phyloP scores from a whole-genome alignment of 1,140 invertebrate species.

The Achroia grisella region DNA sequence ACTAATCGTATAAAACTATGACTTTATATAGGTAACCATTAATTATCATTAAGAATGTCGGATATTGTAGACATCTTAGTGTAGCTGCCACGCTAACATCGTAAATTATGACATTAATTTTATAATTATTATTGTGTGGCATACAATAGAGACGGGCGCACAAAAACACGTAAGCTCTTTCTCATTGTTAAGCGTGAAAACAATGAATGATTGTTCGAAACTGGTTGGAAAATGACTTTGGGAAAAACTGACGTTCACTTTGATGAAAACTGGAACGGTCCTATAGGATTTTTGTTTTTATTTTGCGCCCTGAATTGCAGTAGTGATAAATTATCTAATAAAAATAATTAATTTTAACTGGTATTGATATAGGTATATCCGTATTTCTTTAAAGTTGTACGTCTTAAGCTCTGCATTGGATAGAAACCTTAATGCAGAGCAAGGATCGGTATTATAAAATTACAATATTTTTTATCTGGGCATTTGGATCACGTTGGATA shows the following conservation, averaged over 20 bases:
- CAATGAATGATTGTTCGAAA: conserved; percentile 29
- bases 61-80: conserved; percentile 45
- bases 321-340: no score
- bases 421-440: no score
- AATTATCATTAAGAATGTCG: conserved; percentile 63
- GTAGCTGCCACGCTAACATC: conserved; percentile 22
- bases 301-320: background rate
- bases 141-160: conserved; percentile 30
- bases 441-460: no score
- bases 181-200: conserved; percentile 26
- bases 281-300: background rate
- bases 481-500: no score
- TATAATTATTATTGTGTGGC: conserved; percentile 47
- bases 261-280: background rate
- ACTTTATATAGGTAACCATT: conserved; percentile 25
- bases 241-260: conserved; percentile 13
- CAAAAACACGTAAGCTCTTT: conserved; percentile 28
- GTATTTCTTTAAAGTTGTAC: no score
- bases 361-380: no score
- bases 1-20: no score
- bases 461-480: no score
- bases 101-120: conserved; percentile 63
- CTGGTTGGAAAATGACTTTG: conserved; percentile 23
- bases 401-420: no score
- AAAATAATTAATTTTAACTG: no score